Conservation (phyloP, 2,113 vertebrate genomes). For the Nannobrachium achirus region DNA sequence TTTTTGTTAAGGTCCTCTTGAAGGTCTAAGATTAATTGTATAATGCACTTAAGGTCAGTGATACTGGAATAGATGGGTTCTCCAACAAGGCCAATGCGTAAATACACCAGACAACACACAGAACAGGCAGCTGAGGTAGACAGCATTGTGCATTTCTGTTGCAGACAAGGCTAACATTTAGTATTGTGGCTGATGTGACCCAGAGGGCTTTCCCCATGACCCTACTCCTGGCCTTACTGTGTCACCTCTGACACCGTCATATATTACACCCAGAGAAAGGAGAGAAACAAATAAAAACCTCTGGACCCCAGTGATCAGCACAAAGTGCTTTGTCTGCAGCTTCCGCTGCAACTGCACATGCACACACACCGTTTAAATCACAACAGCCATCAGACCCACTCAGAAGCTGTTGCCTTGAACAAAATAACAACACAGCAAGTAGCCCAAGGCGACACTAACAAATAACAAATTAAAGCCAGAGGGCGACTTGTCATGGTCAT, state of each 20-base stretch:
- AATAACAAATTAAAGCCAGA: conserved; percentile 33
- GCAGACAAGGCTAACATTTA: conserved; percentile 2
- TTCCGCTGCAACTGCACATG: conserved; percentile 18
- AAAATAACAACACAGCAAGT: conserved; percentile 60
- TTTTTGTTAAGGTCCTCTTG: background rate
- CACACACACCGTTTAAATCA: conserved; percentile 59
- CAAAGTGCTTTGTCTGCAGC: conserved; percentile 46
- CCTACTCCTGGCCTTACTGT: conserved; percentile 3
- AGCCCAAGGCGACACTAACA: conserved; percentile 42
- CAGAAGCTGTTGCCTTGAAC: conserved; percentile 56
- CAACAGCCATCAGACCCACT: conserved; percentile 43
- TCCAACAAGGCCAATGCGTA: conserved; percentile 11
- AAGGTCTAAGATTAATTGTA: background rate
- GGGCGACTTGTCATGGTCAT: conserved; percentile 23
- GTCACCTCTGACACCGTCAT: conserved; percentile 12
- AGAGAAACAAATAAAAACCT: conserved; percentile 44
- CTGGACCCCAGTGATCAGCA: conserved; percentile 52
- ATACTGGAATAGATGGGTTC: conserved; percentile 3
- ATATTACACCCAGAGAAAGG: conserved; percentile 30
- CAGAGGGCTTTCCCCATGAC: conserved; percentile 6
- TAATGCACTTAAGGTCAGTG: background rate
- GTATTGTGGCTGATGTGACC: conserved; percentile 1
- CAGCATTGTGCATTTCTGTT: background rate
- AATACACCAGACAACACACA: background rate
- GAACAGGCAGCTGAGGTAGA: conserved; percentile 3